phyloP scores from a whole-genome alignment of 2,797 vertebrate species.

The Phrynocephalus guinanensis region DNA sequence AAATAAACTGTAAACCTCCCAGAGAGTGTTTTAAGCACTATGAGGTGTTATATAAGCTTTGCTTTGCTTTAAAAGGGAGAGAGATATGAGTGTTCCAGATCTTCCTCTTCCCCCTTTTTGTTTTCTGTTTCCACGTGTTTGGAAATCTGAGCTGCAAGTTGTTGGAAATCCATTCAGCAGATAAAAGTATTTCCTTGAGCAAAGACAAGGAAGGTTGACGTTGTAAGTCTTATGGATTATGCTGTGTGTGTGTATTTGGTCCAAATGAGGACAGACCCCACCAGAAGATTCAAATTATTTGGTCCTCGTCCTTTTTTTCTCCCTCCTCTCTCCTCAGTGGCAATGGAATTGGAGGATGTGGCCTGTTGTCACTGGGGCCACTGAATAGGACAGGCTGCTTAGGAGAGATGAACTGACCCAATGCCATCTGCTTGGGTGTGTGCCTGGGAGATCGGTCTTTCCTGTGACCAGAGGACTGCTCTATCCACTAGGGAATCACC shows the following conservation, averaged over 20 bases:
- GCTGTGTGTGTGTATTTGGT: constrained; percentile 70
- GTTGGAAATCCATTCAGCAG: constrained; percentile 51
- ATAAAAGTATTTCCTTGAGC: constrained; percentile 47
- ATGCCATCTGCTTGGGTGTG: constrained; percentile 71
- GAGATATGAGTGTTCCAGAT: neutral
- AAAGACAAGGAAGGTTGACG: constrained; percentile 59
- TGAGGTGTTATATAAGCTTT: too few species aligned
- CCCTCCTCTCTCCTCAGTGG: neutral
- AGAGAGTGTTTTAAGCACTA: too few species aligned
- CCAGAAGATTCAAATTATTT: constrained; percentile 68
- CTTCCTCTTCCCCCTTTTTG: neutral
- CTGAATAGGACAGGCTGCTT: constrained; percentile 54
- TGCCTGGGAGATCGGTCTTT: constrained; percentile 81
- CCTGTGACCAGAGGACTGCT: constrained; percentile 83
- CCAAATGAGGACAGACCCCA: constrained; percentile 74
- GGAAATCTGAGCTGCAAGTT: constrained; percentile 54
- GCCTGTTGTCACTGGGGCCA: constrained; percentile 61
- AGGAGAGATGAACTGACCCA: constrained; percentile 56
- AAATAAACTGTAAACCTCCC: too few species aligned
- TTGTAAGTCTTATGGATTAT: constrained; percentile 79
- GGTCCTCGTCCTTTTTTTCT: constrained; percentile 34
- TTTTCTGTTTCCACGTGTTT: constrained; percentile 51
- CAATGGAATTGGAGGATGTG: constrained; percentile 55
- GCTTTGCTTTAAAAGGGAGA: too few species aligned
- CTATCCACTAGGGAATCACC: constrained; percentile 83